phyloP scores from a whole-genome alignment of 2,797 vertebrate species.

The Malurus leucopterus region DNA sequence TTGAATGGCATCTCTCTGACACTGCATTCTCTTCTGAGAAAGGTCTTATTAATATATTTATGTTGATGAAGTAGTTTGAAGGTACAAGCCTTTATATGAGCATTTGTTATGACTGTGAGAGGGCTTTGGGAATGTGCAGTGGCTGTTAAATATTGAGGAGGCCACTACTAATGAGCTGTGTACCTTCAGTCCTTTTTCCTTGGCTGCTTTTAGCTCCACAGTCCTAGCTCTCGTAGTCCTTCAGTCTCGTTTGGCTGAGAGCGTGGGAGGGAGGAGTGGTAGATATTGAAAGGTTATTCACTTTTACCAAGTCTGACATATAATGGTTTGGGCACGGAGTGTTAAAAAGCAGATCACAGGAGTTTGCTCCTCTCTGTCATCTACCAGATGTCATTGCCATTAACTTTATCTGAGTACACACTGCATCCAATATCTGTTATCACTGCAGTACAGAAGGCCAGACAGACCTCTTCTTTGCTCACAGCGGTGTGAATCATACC shows the following conservation, averaged over 20 bases:
- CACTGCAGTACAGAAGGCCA: conserved; percentile 39
- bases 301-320: conserved; percentile 33
- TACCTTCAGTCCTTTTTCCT: neutral
- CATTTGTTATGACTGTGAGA: conserved; percentile 1
- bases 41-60: conserved; percentile 17
- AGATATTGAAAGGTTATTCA: conserved; percentile 34
- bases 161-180: neutral
- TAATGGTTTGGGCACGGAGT: conserved; percentile 31
- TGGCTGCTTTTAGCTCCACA: neutral
- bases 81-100: neutral
- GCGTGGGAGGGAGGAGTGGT: neutral
- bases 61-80: conserved; percentile 2
- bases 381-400: conserved; percentile 42
- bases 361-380: conserved; percentile 36
- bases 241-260: conserved; percentile 11
- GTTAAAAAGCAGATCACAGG: conserved; percentile 37
- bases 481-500: conserved; percentile 34
- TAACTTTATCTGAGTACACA: conserved; percentile 47
- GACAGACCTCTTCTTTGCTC: conserved; percentile 37
- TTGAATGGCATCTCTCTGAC: conserved; percentile 26
- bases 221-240: neutral
- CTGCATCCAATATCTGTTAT: conserved; percentile 46
- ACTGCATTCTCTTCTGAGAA: neutral
- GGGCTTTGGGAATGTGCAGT: neutral
- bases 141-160: neutral